Evolutionary conservation across 2,797 vertebrate genomes (phyloP).

Genomic region (Leucoraja ocellata): DNA sequence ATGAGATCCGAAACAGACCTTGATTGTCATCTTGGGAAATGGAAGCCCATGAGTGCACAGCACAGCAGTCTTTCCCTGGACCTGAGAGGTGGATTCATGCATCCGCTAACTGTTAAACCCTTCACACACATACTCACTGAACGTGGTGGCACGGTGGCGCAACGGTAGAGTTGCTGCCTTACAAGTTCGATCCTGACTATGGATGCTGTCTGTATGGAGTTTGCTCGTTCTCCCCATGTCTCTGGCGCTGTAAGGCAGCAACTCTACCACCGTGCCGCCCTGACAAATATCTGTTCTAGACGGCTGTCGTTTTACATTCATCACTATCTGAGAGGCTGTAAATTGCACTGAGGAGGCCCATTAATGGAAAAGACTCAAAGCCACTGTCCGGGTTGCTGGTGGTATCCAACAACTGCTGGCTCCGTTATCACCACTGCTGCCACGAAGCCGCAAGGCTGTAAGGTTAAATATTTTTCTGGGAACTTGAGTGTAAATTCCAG

Average conservation of each 20-base stretch:
- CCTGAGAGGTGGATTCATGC: background rate
- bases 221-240: too few relatives aligned
- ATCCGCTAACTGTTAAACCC: background rate
- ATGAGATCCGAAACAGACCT: background rate
- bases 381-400: too few relatives aligned
- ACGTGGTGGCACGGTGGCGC: too few relatives aligned
- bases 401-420: too few relatives aligned
- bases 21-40: background rate
- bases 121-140: background rate
- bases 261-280: too few relatives aligned
- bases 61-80: background rate
- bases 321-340: too few relatives aligned
- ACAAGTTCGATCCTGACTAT: too few relatives aligned
- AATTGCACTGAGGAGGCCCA: too few relatives aligned
- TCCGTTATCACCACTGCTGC: background rate
- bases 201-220: too few relatives aligned
- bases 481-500: background rate
- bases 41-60: background rate
- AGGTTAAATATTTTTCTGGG: background rate
- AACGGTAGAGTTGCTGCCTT: too few relatives aligned
- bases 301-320: background rate
- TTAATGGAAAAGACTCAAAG: too few relatives aligned
- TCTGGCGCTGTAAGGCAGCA: too few relatives aligned
- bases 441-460: background rate
- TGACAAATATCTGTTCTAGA: background rate